These are phyloP conservation scores for Cephalopterus ornatus DNA, from an alignment of 2,113 vertebrate species.

Conservation along the genomic window DNA sequence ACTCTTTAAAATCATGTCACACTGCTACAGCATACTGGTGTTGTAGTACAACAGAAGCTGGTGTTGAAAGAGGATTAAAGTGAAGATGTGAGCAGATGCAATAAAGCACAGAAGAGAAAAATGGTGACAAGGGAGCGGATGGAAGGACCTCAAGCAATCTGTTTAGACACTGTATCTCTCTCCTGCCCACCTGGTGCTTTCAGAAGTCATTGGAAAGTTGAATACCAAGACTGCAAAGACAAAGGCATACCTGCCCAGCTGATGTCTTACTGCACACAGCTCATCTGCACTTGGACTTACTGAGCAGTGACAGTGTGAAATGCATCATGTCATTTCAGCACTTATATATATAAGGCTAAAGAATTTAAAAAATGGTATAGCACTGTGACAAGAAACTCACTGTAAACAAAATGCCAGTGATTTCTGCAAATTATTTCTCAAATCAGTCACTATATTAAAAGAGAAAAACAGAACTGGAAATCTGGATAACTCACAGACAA, in stretches of 20 bases:
- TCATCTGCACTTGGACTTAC: neutral
- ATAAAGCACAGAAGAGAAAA: neutral
- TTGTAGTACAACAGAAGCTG: too few relatives aligned
- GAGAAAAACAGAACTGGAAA: neutral
- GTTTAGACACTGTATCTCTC: neutral
- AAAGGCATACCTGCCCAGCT: neutral
- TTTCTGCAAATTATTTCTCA: neutral
- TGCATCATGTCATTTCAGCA: neutral
- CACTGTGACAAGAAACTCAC: neutral
- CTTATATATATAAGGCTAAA: neutral
- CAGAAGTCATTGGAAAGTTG: neutral
- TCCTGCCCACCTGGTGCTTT: neutral
- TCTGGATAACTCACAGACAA: neutral
- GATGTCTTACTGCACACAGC: neutral
- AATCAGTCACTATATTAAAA: neutral
- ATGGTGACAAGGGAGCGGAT: neutral
- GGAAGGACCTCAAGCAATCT: neutral
- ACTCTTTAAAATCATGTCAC: neutral
- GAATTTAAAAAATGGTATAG: accelerated
- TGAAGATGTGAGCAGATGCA: neutral
- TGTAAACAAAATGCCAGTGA: neutral
- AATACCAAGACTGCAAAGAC: neutral
- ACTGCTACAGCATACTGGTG: neutral
- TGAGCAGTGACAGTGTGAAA: neutral
- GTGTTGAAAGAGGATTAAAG: neutral